These are phyloP conservation scores for Lophochroa leadbeateri DNA, from an alignment of 2,113 vertebrate species.

Conservation along the genomic window DNA sequence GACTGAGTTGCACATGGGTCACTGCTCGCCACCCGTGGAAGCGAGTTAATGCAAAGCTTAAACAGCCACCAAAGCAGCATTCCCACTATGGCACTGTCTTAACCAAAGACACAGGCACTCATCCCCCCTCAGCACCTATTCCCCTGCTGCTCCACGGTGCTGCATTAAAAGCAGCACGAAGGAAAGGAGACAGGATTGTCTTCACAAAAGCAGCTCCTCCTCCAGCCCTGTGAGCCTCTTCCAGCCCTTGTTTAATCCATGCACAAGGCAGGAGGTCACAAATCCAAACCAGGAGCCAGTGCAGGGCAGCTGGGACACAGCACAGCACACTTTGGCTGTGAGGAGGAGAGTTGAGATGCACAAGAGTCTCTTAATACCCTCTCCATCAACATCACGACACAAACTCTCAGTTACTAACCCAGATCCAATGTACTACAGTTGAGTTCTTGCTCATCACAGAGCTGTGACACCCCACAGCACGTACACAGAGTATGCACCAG, in stretches of 20 bases:
- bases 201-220: background rate
- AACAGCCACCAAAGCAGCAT: background rate
- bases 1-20: background rate
- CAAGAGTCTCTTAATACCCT: too few relatives aligned
- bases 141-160: background rate
- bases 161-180: background rate
- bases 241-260: background rate
- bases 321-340: background rate
- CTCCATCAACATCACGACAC: too few relatives aligned
- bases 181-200: background rate
- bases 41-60: background rate
- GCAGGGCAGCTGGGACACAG: background rate
- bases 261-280: background rate
- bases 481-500: fast-evolving
- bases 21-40: fast-evolving
- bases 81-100: background rate
- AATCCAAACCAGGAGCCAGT: background rate
- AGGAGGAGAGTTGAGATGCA: background rate
- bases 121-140: background rate
- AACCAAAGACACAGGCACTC: background rate
- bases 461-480: background rate
- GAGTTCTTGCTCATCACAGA: background rate
- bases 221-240: background rate
- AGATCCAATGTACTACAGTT: background rate
- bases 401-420: background rate